These are phyloP conservation scores for Charanyca ferruginea DNA, from an alignment of 2,888 invertebrate species.

Conservation along the genomic window DNA sequence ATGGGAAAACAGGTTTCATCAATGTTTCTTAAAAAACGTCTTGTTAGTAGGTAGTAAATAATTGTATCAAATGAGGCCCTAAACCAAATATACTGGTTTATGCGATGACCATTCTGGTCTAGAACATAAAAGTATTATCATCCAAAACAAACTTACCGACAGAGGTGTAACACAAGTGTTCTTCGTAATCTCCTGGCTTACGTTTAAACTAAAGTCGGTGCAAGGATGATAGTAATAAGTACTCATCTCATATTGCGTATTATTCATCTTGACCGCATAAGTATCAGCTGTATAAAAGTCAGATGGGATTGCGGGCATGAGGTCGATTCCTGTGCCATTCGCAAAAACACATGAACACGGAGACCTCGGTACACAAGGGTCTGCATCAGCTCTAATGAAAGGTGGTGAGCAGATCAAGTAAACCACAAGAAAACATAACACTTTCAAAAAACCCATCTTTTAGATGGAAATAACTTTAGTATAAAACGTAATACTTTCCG, in stretches of 20 bases:
- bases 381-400: conserved; percentile 69
- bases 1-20: conserved; percentile 55
- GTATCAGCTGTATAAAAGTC: conserved; percentile 76
- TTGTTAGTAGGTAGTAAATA: conserved; percentile 4
- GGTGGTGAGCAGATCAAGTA: conserved; percentile 62
- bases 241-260: conserved; percentile 71
- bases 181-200: conserved; percentile 56
- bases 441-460: conserved; percentile 67
- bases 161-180: conserved; percentile 74
- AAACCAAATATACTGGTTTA: not conserved
- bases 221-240: conserved; percentile 87
- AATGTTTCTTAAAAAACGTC: conserved; percentile 36
- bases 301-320: conserved; percentile 75
- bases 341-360: conserved; percentile 85
- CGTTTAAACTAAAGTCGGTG: conserved; percentile 71
- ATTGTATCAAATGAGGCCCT: conserved; percentile 9
- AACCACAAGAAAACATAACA: conserved; percentile 63
- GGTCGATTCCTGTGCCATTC: conserved; percentile 88
- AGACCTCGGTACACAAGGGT: conserved; percentile 79
- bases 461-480: conserved; percentile 23
- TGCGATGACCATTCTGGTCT: not conserved
- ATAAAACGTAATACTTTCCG: conserved; percentile 21
- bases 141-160: conserved; percentile 73
- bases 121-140: not conserved
- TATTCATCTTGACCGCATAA: conserved; percentile 68